Evolutionary conservation across 2,113 vertebrate species (phyloP).

Genomic region (Sus scrofa): DNA sequence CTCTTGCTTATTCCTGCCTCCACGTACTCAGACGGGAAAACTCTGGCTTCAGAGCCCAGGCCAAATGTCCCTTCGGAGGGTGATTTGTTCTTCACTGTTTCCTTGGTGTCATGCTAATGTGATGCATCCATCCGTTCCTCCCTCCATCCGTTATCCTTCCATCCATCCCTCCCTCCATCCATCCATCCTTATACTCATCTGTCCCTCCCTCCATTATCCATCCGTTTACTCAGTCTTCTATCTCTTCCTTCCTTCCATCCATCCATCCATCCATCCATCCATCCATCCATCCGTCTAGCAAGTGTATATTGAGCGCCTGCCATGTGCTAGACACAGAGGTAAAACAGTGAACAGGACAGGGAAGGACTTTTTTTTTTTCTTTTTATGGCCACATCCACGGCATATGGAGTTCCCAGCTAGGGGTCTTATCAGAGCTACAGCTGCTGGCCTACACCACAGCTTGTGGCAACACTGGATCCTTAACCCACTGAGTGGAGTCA

Average conservation of each 20-base stretch:
- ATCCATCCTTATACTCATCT: rapidly evolving
- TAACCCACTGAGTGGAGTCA: too few relatives aligned
- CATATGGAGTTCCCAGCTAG: too few relatives aligned
- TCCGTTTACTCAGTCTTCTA: too few relatives aligned
- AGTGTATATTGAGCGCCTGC: not conserved
- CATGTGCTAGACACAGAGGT: not conserved
- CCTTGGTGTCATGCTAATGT: not conserved
- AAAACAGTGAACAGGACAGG: not conserved
- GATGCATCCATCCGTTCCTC: too few relatives aligned
- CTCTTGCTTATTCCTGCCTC: not conserved
- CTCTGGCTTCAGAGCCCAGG: not conserved
- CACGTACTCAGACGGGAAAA: not conserved
- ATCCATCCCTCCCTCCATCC: too few relatives aligned
- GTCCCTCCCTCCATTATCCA: too few relatives aligned
- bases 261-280: not conserved
- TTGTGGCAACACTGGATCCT: too few relatives aligned
- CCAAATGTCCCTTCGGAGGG: not conserved
- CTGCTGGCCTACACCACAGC: too few relatives aligned
- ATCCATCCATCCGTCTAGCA: not conserved
- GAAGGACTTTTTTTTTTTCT: too few relatives aligned
- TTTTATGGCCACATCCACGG: too few relatives aligned
- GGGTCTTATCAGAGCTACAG: too few relatives aligned
- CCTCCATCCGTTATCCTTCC: not conserved
- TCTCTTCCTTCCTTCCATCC: too few relatives aligned
- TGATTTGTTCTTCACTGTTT: not conserved